Evolutionary conservation across 2,113 vertebrate species (phyloP).

Genomic region (Ammospiza nelsoni): DNA sequence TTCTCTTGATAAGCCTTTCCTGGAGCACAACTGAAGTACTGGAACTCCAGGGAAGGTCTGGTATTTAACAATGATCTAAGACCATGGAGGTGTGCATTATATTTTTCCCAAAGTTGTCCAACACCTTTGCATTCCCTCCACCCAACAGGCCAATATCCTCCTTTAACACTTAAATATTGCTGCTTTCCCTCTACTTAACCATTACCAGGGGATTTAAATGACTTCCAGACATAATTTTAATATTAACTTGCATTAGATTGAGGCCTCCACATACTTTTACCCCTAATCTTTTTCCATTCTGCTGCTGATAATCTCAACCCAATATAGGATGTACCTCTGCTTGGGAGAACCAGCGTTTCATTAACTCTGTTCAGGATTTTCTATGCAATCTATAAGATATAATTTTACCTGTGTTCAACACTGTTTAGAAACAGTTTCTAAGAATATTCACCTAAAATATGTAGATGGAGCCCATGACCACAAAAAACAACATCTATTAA

Average conservation of each 20-base stretch:
- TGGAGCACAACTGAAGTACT: neutral
- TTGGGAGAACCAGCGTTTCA: constrained; percentile 24
- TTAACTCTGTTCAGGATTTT: constrained; percentile 26
- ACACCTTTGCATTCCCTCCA: constrained; percentile 22
- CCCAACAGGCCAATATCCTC: neutral
- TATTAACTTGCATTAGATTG: constrained; percentile 27
- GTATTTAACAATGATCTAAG: neutral
- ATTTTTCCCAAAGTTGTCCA: constrained; percentile 37
- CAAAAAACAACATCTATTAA: neutral
- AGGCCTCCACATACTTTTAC: constrained; percentile 24
- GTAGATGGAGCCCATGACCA: neutral
- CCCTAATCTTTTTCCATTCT: constrained; percentile 43
- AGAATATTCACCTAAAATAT: neutral
- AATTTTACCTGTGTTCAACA: neutral
- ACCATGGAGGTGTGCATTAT: neutral
- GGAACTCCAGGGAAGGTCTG: constrained; percentile 15
- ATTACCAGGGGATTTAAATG: constrained; percentile 55
- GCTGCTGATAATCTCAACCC: constrained; percentile 53
- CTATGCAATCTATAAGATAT: neutral
- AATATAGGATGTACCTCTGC: neutral
- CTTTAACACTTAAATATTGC: neutral
- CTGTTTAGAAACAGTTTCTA: neutral
- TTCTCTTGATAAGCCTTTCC: neutral
- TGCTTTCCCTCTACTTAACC: constrained; percentile 45
- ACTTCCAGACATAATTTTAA: constrained; percentile 52